phyloP scores from a whole-genome alignment of 2,888 invertebrate genomes.

The Thereva nobilitata region DNA sequence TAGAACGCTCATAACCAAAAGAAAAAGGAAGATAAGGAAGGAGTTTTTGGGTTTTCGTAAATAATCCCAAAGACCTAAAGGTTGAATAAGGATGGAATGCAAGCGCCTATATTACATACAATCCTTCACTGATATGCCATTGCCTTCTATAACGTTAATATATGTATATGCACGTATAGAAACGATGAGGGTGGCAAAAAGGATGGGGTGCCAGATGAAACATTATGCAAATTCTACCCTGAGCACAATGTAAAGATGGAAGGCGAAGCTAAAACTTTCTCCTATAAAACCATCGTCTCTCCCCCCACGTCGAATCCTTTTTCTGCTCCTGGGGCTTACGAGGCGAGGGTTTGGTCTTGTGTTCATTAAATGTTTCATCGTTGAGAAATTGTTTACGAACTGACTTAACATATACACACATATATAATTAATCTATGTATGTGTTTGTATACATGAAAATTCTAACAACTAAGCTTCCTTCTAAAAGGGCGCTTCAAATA shows the following conservation, averaged over 20 bases:
- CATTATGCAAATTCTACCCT: constrained; percentile 39
- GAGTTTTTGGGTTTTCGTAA: not conserved
- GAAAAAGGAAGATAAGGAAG: constrained; percentile 25
- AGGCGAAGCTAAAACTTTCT: constrained; percentile 29
- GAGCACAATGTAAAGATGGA: constrained; percentile 17
- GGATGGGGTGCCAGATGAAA: constrained; percentile 18
- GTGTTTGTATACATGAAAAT: constrained; percentile 10
- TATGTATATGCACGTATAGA: not conserved
- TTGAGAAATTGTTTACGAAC: constrained; percentile 38
- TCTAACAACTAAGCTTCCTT: not conserved
- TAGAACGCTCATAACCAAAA: constrained; percentile 18
- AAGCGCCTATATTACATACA: constrained; percentile 17
- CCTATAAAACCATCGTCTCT: constrained; percentile 11
- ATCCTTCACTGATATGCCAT: constrained; percentile 13
- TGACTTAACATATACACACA: not conserved
- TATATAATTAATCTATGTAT: constrained; percentile 4
- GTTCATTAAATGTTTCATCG: constrained; percentile 41
- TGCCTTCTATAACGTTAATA: constrained; percentile 2
- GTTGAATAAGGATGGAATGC: constrained; percentile 21
- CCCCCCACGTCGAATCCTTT: not conserved
- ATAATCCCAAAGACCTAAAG: not conserved
- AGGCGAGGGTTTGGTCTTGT: constrained; percentile 22
- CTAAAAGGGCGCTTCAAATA: not conserved
- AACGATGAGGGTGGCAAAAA: not conserved
- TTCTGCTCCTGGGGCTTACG: not conserved